These are phyloP conservation scores for Yponomeuta evonymella DNA, from an alignment of 2,888 invertebrate species.

Conservation along the genomic window DNA sequence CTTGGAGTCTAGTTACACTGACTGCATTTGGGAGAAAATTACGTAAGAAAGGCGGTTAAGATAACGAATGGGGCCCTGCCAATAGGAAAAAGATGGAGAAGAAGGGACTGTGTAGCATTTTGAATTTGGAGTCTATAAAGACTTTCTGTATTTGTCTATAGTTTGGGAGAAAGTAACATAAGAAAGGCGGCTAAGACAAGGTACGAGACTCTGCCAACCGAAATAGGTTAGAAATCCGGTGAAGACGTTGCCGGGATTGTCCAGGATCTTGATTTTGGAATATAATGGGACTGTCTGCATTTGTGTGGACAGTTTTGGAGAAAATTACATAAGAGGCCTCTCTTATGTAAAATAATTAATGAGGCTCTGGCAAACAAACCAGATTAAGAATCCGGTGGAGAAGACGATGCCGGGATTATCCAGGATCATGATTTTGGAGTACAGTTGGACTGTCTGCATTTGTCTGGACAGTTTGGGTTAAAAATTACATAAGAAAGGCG, in stretches of 20 bases:
- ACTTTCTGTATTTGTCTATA: too few species aligned
- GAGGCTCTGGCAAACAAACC: conserved; percentile 42
- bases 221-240: conserved; percentile 39
- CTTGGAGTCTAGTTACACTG: conserved; percentile 79
- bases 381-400: conserved; percentile 61
- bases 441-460: conserved; percentile 95
- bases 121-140: conserved; percentile 86
- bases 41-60: too few species aligned
- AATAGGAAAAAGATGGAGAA: conserved; percentile 74
- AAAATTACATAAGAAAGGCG: background rate
- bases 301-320: too few species aligned
- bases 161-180: too few species aligned
- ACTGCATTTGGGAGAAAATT: too few species aligned
- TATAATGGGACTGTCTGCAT: too few species aligned
- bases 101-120: conserved; percentile 96
- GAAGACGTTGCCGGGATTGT: conserved; percentile 96
- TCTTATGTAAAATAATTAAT: too few species aligned
- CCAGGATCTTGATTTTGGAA: conserved; percentile 94
- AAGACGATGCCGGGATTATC: conserved; percentile 98
- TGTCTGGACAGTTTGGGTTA: conserved; percentile 69
- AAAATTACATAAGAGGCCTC: too few species aligned
- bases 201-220: too few species aligned
- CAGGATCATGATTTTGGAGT: conserved; percentile 91
- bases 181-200: too few species aligned
- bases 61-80: too few species aligned